Base-by-base conservation (phyloP, 2,888 invertebrate genomes). In the Pyrgus malvae region DNA sequence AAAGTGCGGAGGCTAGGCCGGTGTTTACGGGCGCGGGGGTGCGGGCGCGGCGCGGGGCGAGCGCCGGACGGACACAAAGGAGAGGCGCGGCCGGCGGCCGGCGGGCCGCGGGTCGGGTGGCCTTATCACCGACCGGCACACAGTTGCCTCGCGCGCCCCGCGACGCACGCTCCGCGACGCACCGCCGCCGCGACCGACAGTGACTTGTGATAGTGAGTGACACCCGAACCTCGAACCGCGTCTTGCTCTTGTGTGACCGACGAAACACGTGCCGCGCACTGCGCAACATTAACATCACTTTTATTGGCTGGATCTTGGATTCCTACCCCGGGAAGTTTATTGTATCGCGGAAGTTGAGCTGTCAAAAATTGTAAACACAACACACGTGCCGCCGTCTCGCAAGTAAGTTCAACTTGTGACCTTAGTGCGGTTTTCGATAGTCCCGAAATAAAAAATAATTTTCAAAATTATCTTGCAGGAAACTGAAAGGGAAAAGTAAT, bases 1-100 rank as follows among this genome's bases (percentile, higher is more conserved):
- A 80, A 76, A 76, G 76, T 78, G 78, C 77, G 79, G 79, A 78
- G 73, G 81, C 78, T 81, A 80, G 82, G 81, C 78, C 74, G 75
- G 76, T 72, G 72, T 64, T 70, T 69, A 67, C 69, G 74, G 70
- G 70, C 63, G 76, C 70, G 74, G 68, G 70, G 73, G 74, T 70
- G 70, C 68, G 64, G 48, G 61, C 61, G 61, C 59, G 57, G 62
- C 58, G 62, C 61, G 73, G 66, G 69, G 70, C 69, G 74, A 69
- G 71, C 65, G 70, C 68, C 72, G 78, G 79, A 90, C 91, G 91
- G 91, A 84, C 91, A 85, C 87, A 89, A 87, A 88, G 87, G 86
- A 83, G 86, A 80, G 83, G 80, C 80, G 81, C 83, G 82, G 86
- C 83, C 83, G 84, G 78, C 80, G 79, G 76, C 69, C 74, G 75